Evolutionary conservation across 2,888 invertebrate genomes (phyloP).

Genomic region (Brenthis ino): DNA sequence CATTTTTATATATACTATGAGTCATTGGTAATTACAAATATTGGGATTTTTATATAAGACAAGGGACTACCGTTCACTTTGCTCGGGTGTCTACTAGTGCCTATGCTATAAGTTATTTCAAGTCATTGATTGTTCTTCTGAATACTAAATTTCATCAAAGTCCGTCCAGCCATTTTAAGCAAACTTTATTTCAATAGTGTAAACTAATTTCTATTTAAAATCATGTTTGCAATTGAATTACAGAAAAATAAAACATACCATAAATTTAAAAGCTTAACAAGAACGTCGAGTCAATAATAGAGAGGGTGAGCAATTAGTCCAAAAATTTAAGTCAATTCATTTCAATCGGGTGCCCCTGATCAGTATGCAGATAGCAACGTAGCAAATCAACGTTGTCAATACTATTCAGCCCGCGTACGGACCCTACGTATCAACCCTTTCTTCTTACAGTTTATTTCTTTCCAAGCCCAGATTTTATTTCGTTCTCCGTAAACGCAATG

Average conservation of each 20-base stretch:
- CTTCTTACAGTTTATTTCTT: slow-evolving; percentile 71
- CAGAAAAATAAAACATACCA: background rate
- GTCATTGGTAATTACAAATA: no score
- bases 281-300: background rate
- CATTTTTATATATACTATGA: no score
- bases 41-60: no score
- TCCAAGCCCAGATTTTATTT: slow-evolving; percentile 68
- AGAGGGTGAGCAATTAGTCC: slow-evolving; percentile 24
- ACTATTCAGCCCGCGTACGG: slow-evolving; percentile 65
- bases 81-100: no score
- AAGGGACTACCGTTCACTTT: no score
- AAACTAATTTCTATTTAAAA: no score
- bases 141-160: no score
- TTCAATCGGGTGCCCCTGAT: slow-evolving; percentile 45
- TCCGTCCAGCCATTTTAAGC: no score
- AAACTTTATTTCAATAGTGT: no score
- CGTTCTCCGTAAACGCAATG: slow-evolving; percentile 60
- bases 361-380: slow-evolving; percentile 63
- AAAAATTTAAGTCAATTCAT: slow-evolving; percentile 32
- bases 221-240: no score
- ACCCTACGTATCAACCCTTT: slow-evolving; percentile 72
- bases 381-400: slow-evolving; percentile 66
- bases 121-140: no score
- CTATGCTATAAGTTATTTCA: no score
- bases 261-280: background rate